phyloP scores from a whole-genome alignment of 2,113 vertebrate genomes.

The Rhegmatorhina hoffmannsi region DNA sequence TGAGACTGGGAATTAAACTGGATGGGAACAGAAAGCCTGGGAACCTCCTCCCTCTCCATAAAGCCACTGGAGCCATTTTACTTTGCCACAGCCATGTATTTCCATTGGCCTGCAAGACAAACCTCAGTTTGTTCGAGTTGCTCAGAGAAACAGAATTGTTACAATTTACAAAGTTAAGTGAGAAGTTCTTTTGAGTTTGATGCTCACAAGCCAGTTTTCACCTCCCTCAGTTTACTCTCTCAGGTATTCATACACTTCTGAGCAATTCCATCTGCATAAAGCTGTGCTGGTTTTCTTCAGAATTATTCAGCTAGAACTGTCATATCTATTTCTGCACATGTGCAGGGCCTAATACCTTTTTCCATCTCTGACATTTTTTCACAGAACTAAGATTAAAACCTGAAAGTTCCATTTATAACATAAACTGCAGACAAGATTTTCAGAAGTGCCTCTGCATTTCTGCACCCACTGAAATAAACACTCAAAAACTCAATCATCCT shows the following conservation, averaged over 20 bases:
- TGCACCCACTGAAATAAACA: not conserved
- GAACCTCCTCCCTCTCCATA: not conserved
- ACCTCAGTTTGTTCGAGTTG: not conserved
- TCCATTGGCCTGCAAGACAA: not conserved
- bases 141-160: not conserved
- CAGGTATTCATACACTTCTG: not conserved
- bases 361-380: not conserved
- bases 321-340: not conserved
- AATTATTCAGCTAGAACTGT: not conserved
- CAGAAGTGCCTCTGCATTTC: not conserved
- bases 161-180: not conserved
- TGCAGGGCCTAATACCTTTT: not conserved
- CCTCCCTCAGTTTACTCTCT: not conserved
- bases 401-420: not conserved
- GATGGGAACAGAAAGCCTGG: not conserved
- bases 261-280: not conserved
- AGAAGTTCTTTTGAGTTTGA: not conserved
- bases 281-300: not conserved
- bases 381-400: not conserved
- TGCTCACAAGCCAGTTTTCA: not conserved
- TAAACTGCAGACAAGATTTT: not conserved
- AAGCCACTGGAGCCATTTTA: not conserved
- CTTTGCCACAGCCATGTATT: not conserved
- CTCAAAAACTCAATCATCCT: not conserved
- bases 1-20: not conserved